Evolutionary conservation across 2,888 invertebrate species (phyloP).

Genomic region (Tetranychus truncatus): DNA sequence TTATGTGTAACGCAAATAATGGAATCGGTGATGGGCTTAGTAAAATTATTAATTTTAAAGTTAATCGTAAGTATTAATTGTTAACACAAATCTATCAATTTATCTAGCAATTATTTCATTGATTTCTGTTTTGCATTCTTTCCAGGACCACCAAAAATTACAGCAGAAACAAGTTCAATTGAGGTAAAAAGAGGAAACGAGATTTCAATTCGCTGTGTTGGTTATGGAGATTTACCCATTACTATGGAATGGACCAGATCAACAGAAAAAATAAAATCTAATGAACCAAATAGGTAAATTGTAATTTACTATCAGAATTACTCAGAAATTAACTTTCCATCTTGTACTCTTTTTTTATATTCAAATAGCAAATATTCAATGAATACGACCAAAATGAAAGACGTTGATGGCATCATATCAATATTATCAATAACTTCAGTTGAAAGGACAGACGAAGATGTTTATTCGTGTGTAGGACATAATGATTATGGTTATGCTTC

Average conservation of each 20-base stretch:
- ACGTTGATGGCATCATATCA: conserved; percentile 14
- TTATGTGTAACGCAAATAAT: conserved; percentile 25
- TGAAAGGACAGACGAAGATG: conserved; percentile 20
- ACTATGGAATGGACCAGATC: not conserved
- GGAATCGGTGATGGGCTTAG: conserved; percentile 25
- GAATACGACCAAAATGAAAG: not conserved
- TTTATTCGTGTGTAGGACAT: conserved; percentile 21
- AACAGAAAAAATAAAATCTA: not conserved
- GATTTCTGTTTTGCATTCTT: not conserved
- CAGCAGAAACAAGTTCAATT: not conserved
- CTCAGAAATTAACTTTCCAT: not conserved
- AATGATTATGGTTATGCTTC: conserved; percentile 23
- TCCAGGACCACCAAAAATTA: not conserved
- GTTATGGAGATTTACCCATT: not conserved
- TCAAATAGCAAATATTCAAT: not conserved
- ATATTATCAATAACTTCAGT: conserved; percentile 21
- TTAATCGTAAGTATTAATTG: conserved; percentile 24
- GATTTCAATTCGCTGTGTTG: not conserved
- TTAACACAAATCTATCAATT: not conserved
- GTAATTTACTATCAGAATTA: not conserved
- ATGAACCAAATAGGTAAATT: not conserved
- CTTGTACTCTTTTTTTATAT: not conserved
- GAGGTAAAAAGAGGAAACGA: not conserved
- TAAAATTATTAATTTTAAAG: conserved; percentile 24
- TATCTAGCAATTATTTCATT: not conserved